Percentiles rank a stretch among this genome's conserved stretches.
Evolutionary conservation across 2,888 invertebrate genomes (phyloP).

Genomic region (Hirtodrosophila cameraria): DNA sequence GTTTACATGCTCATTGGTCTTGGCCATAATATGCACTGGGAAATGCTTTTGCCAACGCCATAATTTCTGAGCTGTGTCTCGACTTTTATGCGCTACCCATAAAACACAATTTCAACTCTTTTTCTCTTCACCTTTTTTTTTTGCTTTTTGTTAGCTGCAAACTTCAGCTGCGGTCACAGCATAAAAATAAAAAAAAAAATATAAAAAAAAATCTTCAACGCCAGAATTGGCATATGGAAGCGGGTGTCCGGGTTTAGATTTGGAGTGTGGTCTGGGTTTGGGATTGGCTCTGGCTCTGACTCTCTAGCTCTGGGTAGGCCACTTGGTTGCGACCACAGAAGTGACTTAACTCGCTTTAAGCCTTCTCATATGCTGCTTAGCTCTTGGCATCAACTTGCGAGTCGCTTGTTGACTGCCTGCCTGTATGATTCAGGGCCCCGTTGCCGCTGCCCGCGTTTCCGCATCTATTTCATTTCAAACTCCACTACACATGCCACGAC

Average conservation of each 20-base stretch:
- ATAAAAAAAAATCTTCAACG: slow-evolving; percentile 27
- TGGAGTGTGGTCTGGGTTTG: slow-evolving; percentile 12
- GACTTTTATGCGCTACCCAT: slow-evolving; percentile 48
- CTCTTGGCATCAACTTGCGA: not conserved
- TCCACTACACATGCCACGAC: slow-evolving; percentile 76
- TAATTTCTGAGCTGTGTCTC: slow-evolving; percentile 48
- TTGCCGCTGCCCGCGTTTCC: not conserved
- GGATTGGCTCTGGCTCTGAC: not conserved
- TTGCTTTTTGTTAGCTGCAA: slow-evolving; percentile 3
- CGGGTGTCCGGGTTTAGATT: slow-evolving; percentile 20
- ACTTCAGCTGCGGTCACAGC: slow-evolving; percentile 34
- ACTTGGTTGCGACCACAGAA: slow-evolving; percentile 74
- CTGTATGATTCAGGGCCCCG: not conserved
- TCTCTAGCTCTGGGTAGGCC: slow-evolving; percentile 47
- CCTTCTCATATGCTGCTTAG: slow-evolving; percentile 45
- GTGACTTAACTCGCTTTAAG: slow-evolving; percentile 78
- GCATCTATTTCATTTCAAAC: slow-evolving; percentile 75
- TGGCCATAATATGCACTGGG: slow-evolving; percentile 57
- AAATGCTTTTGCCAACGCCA: slow-evolving; percentile 58
- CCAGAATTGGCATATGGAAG: slow-evolving; percentile 52
- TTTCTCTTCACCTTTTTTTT: slow-evolving; percentile 21
- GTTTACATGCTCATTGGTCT: slow-evolving; percentile 45
- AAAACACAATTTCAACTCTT: slow-evolving; percentile 45
- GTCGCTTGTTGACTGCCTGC: slow-evolving; percentile 15
- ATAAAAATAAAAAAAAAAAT: slow-evolving; percentile 15